These are phyloP conservation scores for Patella pellucida DNA, from an alignment of 2,888 invertebrate species.

Conservation along the genomic window DNA sequence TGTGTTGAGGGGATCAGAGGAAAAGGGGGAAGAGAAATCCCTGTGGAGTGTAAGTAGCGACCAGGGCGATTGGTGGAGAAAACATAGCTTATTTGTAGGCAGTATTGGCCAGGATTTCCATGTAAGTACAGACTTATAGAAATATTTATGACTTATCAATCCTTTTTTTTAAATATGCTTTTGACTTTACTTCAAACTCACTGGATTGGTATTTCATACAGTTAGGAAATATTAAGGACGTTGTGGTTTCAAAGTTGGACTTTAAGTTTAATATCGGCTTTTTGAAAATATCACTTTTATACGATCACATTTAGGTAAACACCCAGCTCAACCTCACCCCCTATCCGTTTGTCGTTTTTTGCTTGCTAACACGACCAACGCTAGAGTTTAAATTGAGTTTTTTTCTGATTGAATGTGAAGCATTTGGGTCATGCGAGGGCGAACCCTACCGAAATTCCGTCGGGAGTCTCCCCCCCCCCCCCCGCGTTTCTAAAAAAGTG, in stretches of 20 bases:
- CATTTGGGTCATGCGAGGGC: no score
- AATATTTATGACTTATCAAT: no score
- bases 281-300: neutral
- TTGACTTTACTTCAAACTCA: neutral
- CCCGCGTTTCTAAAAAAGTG: no score
- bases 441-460: no score
- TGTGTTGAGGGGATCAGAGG: slow-evolving; percentile 20
- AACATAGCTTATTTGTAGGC: slow-evolving; percentile 18
- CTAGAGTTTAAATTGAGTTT: no score
- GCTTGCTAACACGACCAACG: no score
- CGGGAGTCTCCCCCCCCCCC: no score
- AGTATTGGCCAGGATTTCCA: slow-evolving; percentile 28
- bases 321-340: no score
- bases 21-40: slow-evolving; percentile 20
- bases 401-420: no score
- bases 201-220: neutral
- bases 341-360: no score
- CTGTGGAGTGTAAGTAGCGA: slow-evolving; percentile 32
- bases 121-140: slow-evolving; percentile 16
- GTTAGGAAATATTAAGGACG: neutral
- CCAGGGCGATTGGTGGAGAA: slow-evolving; percentile 36
- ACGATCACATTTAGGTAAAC: no score
- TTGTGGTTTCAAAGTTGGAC: neutral
- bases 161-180: neutral
- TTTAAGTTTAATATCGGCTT: neutral